Base-by-base conservation (phyloP, 1,140 invertebrate genomes). In the Drosophila erecta region DNA sequence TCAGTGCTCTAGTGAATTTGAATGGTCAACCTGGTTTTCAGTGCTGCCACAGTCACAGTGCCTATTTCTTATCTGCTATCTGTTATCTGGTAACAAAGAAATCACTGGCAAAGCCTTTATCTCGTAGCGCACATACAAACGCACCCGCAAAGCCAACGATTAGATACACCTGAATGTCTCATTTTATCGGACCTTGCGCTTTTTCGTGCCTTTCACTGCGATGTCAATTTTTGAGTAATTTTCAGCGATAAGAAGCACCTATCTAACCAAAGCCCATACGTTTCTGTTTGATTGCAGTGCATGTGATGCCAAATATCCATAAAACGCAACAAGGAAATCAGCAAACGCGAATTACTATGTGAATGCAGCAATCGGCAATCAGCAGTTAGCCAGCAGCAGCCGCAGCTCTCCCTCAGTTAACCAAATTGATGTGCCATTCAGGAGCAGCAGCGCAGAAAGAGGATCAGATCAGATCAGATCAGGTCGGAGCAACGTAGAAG, bases 401-500 rank as follows among this genome's bases (percentile, higher is more conserved):
- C 54, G 41, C 65, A 20, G 40, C 65, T 33, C 46, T 51, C 37
- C 64, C 64, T 66, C 46, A 64, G 62, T 61, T 49, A 61, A 66
- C 58, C 64, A 35, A 85, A 76, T 84, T 79, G 80, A 84, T 85
- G 81, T 85, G 81, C 81, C 81, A 85, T 85, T 85, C 50, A 70
- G 51, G 65, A 70, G 64, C 27, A 54, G 47, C 72, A 76, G 56
- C 51, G 40, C 76, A 85, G 77, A 85, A 77, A 54, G 14, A 54
- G 56, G 17, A 54, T 22, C 54, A 17, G 54, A 53, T 27, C 22
- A 56, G 30, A 30, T 30, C 30, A 30, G 30, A 30, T 30, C 30
- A 8, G 17, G 22, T 17, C 46, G 62, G 76, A 84, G 80, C 76
- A 85, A 67, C 57, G 43, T 79, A 89, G 85, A 89, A 84, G 78